Evolutionary conservation across 2,888 invertebrate genomes (phyloP).

Genomic region (Julus scandinavius): DNA sequence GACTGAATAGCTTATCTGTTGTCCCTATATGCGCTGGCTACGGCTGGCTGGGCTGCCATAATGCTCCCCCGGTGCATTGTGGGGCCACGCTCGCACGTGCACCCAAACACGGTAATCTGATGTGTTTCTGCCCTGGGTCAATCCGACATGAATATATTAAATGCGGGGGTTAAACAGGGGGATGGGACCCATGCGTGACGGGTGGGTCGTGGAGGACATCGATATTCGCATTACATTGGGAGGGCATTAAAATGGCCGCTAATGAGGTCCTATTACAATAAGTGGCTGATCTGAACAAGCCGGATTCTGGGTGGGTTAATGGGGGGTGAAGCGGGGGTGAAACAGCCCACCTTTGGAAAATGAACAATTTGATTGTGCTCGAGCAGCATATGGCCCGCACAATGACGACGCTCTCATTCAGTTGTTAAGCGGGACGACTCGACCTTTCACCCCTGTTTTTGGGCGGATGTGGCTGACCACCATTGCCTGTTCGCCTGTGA

Average conservation of each 20-base stretch:
- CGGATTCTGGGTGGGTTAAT: neutral
- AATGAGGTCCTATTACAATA: neutral
- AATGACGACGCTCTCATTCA: no score
- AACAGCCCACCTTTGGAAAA: neutral
- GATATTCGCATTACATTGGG: neutral
- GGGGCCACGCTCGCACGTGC: neutral
- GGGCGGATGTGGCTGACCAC: neutral
- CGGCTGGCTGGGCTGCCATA: neutral
- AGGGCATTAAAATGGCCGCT: neutral
- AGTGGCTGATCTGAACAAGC: neutral
- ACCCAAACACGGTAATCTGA: neutral
- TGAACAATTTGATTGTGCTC: neutral
- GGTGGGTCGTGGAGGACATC: neutral
- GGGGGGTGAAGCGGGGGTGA: neutral
- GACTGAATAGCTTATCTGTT: conserved; percentile 17
- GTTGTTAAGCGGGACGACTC: neutral
- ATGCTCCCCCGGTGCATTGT: neutral
- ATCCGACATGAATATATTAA: neutral
- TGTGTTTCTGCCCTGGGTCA: neutral
- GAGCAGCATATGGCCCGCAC: neutral
- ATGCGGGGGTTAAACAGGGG: neutral
- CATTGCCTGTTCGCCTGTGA: neutral
- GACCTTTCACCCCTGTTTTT: neutral
- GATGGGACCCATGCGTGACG: neutral
- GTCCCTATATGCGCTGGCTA: neutral